Base-by-base conservation (phyloP, 1,140 invertebrate species). In the Drosophila suzukii region DNA sequence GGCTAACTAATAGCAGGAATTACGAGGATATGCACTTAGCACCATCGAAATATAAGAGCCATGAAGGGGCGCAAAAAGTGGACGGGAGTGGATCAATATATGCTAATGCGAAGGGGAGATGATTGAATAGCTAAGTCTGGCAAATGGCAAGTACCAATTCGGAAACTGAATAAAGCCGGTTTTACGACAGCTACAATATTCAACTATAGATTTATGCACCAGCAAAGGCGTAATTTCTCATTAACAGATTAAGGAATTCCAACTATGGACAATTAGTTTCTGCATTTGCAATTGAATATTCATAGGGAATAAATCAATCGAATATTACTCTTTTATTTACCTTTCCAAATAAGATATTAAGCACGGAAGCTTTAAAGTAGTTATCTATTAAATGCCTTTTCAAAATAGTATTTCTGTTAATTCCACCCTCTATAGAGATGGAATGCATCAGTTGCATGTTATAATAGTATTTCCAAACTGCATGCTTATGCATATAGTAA, bases 51-150 rank as follows among this genome's bases (percentile, higher is more conserved):
- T 12, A 13, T 11, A 47, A 27, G 50, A 24, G 34, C 27, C 62
- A 68, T 8, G 10, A n/a, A 32, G 62, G 32, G 32, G 50, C 62
- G 30, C 30, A 30, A 10, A 27, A 27, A 30, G 24, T 27, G 47
- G 43, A 30, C 39, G 11, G 51, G 47, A 63, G 30, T 60, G 51
- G 59, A 86, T 86, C 82, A 82, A 86, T 86, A 86, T 72, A 88
- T 88, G 83, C 82, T 65, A 86, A 86, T 85, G 61, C 49, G 3
- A 12, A 17, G 46, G 20, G 30, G 30, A 61, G 41, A 61, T 73
- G 49, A 53, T 53, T 56, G 50, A 39, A 71, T 41, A 47, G 30
- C 43, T 43, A 15, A 60, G 65, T 39, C 34, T 44, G 6, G 27
- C 30, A 58, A 49, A 30, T 13, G n/a, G 13, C 12, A 44, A 55